Base-by-base conservation (phyloP, 2,888 invertebrate genomes). In the Galerucella nymphaeae region DNA sequence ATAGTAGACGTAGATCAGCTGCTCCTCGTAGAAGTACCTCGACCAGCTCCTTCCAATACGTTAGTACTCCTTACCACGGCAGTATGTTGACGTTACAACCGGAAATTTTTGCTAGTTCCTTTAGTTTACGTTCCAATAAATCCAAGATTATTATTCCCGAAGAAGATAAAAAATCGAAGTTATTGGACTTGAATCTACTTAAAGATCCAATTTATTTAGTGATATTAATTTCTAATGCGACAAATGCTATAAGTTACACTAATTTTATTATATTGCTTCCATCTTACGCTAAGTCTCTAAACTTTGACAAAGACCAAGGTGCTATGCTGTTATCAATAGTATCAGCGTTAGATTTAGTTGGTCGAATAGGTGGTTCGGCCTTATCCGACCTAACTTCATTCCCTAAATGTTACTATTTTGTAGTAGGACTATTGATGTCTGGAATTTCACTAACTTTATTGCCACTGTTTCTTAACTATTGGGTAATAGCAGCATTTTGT, bases 11-110 rank as follows among this genome's bases (percentile, higher is more conserved):
- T 11, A 66, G 73, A 62, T 64, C 75, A 11, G 66, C 16, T 2
- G 87, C 90, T 2, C 92, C 92, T 0, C 90, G 89, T 81, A 89
- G 91, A 0, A 94, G 92, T 41, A 93, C 94, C 0, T 94, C 94
- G 0, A 92, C 92, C 0, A 94, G 94, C 50, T 94, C 94, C 63
- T 94, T 96, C 79, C 93, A 94, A 76, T 96, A 95, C 82, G 91
- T 95, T 83, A 93, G 93, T 62, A 95, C 95, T 0, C 94, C 95
- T 0, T 95, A 94, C 82, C 95, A 95, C 80, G 95, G 95, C 0
- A 94, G 95, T 57, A 94, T 95, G 0, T 81, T 95, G 0, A 94
- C 94, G 0, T 90, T 95, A 76, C 93, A 94, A 75, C 93, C 93
- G 0, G 91, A 92, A 82, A 93, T 93, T 78, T 93, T 94, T 82